Evolutionary conservation across 2,113 vertebrate species (phyloP).

Genomic region (Heterocephalus glaber): DNA sequence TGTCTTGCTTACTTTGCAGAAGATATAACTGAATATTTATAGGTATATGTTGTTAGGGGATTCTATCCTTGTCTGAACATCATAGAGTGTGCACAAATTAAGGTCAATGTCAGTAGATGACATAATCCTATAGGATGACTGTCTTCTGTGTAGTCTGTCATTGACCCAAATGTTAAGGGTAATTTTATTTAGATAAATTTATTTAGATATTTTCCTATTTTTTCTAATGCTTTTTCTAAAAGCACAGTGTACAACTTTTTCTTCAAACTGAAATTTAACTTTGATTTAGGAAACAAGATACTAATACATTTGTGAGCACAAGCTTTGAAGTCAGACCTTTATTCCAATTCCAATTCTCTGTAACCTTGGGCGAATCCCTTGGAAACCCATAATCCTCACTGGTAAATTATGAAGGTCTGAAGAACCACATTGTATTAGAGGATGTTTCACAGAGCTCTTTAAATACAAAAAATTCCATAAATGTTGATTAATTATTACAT

Average conservation of each 20-base stretch:
- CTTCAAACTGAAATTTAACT: neutral
- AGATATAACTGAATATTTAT: neutral
- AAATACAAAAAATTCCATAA: neutral
- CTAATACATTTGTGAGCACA: neutral
- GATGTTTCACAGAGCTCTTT: neutral
- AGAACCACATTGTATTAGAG: neutral
- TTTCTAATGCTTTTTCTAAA: neutral
- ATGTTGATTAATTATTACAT: neutral
- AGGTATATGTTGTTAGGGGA: neutral
- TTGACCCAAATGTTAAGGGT: neutral
- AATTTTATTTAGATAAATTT: neutral
- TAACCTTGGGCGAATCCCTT: neutral
- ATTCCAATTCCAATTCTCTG: neutral
- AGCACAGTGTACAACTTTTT: neutral
- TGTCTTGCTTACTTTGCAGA: neutral
- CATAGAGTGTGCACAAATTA: neutral
- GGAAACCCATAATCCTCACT: neutral
- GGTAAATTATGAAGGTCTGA: neutral
- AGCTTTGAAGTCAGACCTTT: conserved; percentile 10
- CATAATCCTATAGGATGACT: neutral
- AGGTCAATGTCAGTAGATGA: neutral
- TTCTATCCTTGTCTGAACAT: neutral
- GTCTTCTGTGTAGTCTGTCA: neutral
- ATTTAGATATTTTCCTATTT: neutral
- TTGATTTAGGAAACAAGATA: neutral